Evolutionary conservation across 2,113 vertebrate species (phyloP), one percentile per base, ranked within the genome.

Genomic region (Trogon melanurus): DNA sequence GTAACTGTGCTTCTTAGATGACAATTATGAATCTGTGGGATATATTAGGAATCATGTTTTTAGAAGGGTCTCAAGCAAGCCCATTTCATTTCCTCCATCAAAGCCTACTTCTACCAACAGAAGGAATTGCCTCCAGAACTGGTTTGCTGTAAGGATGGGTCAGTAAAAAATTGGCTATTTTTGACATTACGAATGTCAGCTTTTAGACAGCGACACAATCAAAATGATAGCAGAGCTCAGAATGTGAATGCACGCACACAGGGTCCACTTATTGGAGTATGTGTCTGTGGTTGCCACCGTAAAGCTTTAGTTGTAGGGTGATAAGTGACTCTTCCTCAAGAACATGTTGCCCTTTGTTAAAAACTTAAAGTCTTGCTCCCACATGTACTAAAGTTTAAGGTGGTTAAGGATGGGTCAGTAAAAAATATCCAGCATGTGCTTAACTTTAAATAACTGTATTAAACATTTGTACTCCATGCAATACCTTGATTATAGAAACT

Each of bases 171-270:
- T 62, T 75, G 41, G 22, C 18, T 67, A 54, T 53, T 54, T 85
- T 41, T 50, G 41, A 50, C 20, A 10, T 23, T 67, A 38, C 18
- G 17, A 62, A 56, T 56, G 13, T 48, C 38, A 74, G 26, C 20
- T 50, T 71, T 62, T 81, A 16, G 32, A 51, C 21, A 26, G 30
- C 44, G 11, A 44, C 61, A n/a, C 20, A 66, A 25, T 32, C 30
- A 67, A 41, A 67, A 80, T 48, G 32, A 23, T 6, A 5, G 32
- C 27, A 41, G 41, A 44, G 6, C 25, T 56, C 62, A 48, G 9
- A 69, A 80, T 1, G 2, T 2, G 1, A 16, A 50, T 80, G 17
- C 12, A 19, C 17, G 27, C 0, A 0, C 8, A 26, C 14, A 6
- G 15, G 38, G 7, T 74, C 41, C 30, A 20, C 20, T 67, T 58